phyloP scores from a whole-genome alignment of 2,888 invertebrate genomes.

The Thyatira batis region DNA sequence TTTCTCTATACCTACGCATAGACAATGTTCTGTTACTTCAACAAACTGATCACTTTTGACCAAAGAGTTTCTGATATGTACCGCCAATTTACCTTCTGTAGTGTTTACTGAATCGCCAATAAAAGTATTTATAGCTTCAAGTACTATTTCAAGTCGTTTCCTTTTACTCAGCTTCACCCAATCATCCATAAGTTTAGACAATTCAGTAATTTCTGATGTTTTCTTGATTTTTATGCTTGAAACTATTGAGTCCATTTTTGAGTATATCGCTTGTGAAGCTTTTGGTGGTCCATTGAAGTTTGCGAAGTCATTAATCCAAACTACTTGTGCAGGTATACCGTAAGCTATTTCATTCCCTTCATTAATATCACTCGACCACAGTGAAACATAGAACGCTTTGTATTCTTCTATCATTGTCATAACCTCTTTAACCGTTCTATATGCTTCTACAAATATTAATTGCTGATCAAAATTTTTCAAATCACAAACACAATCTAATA shows the following conservation, averaged over 20 bases:
- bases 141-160: background rate
- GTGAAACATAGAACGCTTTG: background rate
- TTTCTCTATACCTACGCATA: background rate
- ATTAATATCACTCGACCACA: background rate
- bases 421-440: background rate
- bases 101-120: background rate
- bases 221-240: background rate
- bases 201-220: background rate
- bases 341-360: constrained; percentile 1
- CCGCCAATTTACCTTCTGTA: background rate
- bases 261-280: background rate
- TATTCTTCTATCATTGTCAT: background rate
- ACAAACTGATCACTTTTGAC: background rate
- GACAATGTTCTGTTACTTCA: background rate
- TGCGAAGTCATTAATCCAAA: constrained; percentile 1
- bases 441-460: background rate
- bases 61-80: too few species aligned
- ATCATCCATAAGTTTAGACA: background rate
- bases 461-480: background rate
- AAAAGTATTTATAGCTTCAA: background rate
- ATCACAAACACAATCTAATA: background rate
- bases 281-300: background rate
- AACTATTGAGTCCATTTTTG: background rate
- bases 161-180: background rate
- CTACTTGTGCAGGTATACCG: background rate